Evolutionary conservation across 2,888 invertebrate species (phyloP).

Genomic region (Nowickia ferox): DNA sequence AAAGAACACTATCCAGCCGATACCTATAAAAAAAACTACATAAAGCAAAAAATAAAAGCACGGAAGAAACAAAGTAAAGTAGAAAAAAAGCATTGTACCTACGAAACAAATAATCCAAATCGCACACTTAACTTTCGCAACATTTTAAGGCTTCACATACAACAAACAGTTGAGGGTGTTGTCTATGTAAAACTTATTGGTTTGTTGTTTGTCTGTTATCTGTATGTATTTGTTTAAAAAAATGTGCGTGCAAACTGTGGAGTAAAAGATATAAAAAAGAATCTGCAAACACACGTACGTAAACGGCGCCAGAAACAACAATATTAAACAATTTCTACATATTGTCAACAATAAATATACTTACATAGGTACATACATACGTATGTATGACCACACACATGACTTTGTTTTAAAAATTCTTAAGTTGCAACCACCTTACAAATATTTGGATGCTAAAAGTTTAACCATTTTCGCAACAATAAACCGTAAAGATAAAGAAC

Average conservation of each 20-base stretch:
- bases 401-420: not conserved
- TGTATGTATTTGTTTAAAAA: not conserved
- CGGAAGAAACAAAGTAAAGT: not conserved
- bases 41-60: slow-evolving; percentile 16
- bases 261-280: not conserved
- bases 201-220: slow-evolving; percentile 1
- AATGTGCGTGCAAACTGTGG: slow-evolving; percentile 20
- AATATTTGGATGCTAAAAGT: slow-evolving; percentile 18
- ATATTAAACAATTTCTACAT: not conserved
- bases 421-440: not conserved
- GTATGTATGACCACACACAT: no score
- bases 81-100: not conserved
- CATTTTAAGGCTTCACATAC: slow-evolving; percentile 59
- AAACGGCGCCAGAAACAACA: slow-evolving; percentile 4
- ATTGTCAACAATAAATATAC: not conserved
- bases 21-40: not conserved
- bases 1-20: not conserved
- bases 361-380: no score
- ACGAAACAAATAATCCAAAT: slow-evolving; percentile 33
- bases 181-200: slow-evolving; percentile 31
- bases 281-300: not conserved
- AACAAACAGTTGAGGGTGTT: slow-evolving; percentile 59
- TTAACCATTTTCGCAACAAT: not conserved
- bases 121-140: slow-evolving; percentile 21
- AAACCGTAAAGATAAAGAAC: not conserved